Conservation (phyloP, 1,140 invertebrate species). For the Pollicipes pollicipes region DNA sequence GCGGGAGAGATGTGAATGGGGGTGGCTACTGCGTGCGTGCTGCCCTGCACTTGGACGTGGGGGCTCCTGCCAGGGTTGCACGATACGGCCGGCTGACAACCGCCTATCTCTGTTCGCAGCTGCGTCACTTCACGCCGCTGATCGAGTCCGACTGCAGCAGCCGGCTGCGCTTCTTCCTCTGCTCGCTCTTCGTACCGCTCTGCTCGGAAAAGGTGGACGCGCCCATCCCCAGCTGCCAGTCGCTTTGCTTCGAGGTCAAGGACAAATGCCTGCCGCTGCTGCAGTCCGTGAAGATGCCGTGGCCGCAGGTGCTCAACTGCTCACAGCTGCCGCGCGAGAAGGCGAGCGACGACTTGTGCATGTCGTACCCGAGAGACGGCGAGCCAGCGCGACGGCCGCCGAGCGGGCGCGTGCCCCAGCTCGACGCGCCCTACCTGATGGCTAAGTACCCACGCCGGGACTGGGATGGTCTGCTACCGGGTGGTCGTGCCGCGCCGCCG, state of each 20-base stretch:
- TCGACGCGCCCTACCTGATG: not conserved
- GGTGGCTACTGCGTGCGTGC: no score
- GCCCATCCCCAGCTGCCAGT: constrained; percentile 28
- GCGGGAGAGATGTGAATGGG: no score
- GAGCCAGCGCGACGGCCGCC: not conserved
- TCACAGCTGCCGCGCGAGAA: constrained; percentile 19
- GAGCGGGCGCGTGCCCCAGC: no score
- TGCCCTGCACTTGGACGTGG: no score
- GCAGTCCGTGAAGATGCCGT: constrained; percentile 27
- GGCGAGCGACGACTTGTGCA: constrained; percentile 33
- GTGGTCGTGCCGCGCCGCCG: no score
- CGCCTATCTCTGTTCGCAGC: constrained; percentile 20
- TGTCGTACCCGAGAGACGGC: not conserved
- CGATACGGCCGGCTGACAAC: no score
- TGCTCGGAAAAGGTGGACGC: constrained; percentile 23
- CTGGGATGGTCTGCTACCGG: not conserved
- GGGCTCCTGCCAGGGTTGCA: no score
- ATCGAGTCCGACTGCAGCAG: constrained; percentile 30
- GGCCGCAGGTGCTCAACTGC: constrained; percentile 30
- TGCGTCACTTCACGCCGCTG: constrained; percentile 32
- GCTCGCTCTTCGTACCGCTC: constrained; percentile 32
- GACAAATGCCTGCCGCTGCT: constrained; percentile 27
- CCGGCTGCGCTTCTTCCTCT: constrained; percentile 32
- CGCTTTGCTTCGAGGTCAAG: constrained; percentile 42
- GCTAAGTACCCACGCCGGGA: not conserved